Base-by-base conservation (phyloP, 1,140 invertebrate genomes). In the Pygmarrhopalites habei region DNA sequence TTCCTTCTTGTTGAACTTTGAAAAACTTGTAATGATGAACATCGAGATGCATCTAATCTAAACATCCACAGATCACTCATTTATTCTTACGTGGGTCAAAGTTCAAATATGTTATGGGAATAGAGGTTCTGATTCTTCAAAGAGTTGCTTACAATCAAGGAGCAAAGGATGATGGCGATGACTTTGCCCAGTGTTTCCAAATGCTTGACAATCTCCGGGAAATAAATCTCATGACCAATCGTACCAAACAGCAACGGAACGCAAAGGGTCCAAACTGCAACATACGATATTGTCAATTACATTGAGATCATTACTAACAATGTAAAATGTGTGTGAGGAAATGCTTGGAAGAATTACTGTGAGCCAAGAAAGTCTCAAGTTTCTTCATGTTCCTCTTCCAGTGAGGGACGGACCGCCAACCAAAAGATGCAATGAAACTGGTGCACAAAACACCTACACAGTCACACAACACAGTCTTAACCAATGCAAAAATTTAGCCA, bases 191-290 rank as follows among this genome's bases (percentile, higher is more conserved):
- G 12, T 12, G 2, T 23, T 35, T 1, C 10, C 25, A 17, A 15
- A 10, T 35, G 32, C 32, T 35, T 15, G 5, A 1, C 14, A 3
- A 53, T 64, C 60, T 52, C 19, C 17, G 0, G 29, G 19, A 70
- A 61, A 28, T 58, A 25, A 19, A 70, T 56, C 60, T 70, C 68
- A 26, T 61, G 58, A n/a, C 68, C 68, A 61, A 71, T 71, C 5
- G 64, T 65, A 10, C 69, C 69, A 51, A 71, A 71, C 1, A 71
- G 39, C 4, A 71, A 21, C 1, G 69, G 69, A 2, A 66, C 65
- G 21, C 46, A 67, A 1, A 71, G 25, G 0, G 60, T 57, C 69
- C 69, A 71, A 17, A 70, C n/a, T n/a, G n/a, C n/a, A n/a, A n/a
- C n/a, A n/a, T n/a, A n/a, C n/a, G n/a, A n/a, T n/a, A n/a, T n/a